phyloP scores from a whole-genome alignment of 2,888 invertebrate genomes.

The Chloromyia formosa region DNA sequence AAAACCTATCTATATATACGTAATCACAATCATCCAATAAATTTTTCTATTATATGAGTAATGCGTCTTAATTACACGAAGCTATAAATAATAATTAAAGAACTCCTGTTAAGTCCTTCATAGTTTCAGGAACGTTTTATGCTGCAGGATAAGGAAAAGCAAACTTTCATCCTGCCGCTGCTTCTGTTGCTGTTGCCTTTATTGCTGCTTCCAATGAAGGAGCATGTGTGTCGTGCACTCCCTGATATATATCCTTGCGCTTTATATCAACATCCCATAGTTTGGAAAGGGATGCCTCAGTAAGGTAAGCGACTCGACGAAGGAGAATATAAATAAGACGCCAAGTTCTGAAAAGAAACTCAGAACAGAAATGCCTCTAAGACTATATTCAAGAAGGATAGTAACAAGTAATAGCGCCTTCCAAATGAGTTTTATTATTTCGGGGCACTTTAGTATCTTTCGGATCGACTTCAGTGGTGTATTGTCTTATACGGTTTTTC shows the following conservation, averaged over 20 bases:
- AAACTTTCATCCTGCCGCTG: slow-evolving; percentile 48
- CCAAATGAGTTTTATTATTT: slow-evolving; percentile 45
- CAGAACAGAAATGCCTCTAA: slow-evolving; percentile 41
- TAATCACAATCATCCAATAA: slow-evolving; percentile 44
- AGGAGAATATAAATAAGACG: slow-evolving; percentile 48
- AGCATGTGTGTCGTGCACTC: slow-evolving; percentile 47
- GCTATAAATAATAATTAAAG: slow-evolving; percentile 55
- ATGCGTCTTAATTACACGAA: slow-evolving; percentile 52
- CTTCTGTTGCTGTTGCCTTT: background rate
- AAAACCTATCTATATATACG: background rate
- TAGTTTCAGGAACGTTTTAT: slow-evolving; percentile 47
- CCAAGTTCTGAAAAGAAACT: slow-evolving; percentile 34
- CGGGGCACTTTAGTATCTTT: slow-evolving; percentile 27
- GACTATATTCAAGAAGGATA: slow-evolving; percentile 41
- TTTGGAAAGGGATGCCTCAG: slow-evolving; percentile 37
- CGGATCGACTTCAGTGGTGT: background rate
- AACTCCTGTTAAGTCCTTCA: slow-evolving; percentile 53
- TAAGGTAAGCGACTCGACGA: slow-evolving; percentile 35
- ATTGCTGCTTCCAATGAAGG: slow-evolving; percentile 25
- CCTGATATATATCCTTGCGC: background rate
- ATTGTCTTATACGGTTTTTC: slow-evolving; percentile 31
- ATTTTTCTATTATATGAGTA: slow-evolving; percentile 46
- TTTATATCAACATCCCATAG: slow-evolving; percentile 11
- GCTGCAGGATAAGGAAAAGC: slow-evolving; percentile 49
- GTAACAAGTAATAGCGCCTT: slow-evolving; percentile 32